Evolutionary conservation across 2,888 invertebrate species (phyloP).

Genomic region (Encarsia formosa): DNA sequence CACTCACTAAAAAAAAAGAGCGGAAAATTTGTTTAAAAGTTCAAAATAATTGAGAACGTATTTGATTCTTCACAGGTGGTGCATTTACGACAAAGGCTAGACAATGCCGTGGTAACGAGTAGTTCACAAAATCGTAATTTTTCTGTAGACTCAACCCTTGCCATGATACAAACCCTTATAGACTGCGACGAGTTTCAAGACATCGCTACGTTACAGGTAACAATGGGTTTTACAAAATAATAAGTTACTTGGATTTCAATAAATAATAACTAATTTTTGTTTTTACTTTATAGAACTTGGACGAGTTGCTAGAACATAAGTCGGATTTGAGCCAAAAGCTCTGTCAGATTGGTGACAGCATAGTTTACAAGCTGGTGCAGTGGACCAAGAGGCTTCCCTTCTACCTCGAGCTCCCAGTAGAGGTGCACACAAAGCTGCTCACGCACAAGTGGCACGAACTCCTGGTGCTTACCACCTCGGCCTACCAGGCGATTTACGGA

Average conservation of each 20-base stretch:
- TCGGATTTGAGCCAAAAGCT: constrained; percentile 88
- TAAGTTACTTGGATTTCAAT: not conserved
- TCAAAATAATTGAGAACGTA: too few relatives aligned
- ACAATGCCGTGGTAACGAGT: constrained; percentile 83
- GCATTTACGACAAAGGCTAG: constrained; percentile 81
- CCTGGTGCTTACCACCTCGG: constrained; percentile 87
- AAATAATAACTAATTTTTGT: not conserved
- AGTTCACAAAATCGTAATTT: constrained; percentile 80
- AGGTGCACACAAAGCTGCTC: constrained; percentile 90
- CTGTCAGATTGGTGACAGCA: constrained; percentile 95
- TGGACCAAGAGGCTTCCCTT: constrained; percentile 99
- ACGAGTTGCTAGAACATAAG: constrained; percentile 85
- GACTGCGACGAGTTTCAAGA: constrained; percentile 97
- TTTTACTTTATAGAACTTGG: constrained; percentile 68
- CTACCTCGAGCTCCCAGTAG: constrained; percentile 92
- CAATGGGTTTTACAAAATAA: not conserved
- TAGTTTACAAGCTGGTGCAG: constrained; percentile 96
- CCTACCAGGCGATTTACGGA: constrained; percentile 88
- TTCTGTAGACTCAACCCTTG: constrained; percentile 77
- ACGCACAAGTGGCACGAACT: constrained; percentile 99
- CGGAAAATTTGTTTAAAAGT: too few relatives aligned
- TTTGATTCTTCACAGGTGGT: constrained; percentile 57
- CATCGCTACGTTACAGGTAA: constrained; percentile 74
- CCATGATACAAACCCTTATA: constrained; percentile 88
- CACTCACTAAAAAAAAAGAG: not conserved